These are phyloP conservation scores for Drosophila picticornis DNA, from an alignment of 2,888 invertebrate species.

Conservation along the genomic window DNA sequence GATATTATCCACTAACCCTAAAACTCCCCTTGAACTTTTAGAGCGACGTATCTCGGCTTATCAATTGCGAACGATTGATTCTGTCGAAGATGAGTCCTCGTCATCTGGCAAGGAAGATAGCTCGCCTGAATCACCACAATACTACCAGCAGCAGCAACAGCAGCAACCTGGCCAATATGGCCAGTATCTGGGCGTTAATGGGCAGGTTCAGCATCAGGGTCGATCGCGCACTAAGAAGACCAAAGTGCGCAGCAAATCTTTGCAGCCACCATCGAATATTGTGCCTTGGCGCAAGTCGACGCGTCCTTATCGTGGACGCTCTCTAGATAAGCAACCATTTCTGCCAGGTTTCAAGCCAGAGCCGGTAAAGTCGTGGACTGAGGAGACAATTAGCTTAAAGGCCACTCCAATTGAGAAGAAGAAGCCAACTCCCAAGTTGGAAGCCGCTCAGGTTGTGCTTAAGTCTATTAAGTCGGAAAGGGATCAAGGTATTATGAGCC, in stretches of 20 bases:
- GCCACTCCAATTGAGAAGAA: constrained; percentile 87
- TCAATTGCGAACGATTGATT: constrained; percentile 83
- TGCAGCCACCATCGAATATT: constrained; percentile 83
- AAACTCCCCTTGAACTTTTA: constrained; percentile 59
- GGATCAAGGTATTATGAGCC: constrained; percentile 83
- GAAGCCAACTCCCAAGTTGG: constrained; percentile 86
- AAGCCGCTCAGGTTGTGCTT: constrained; percentile 85
- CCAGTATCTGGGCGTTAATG: constrained; percentile 77
- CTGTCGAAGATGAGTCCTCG: constrained; percentile 84
- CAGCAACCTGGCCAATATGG: constrained; percentile 71
- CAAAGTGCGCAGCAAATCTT: constrained; percentile 84
- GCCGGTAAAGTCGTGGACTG: constrained; percentile 87
- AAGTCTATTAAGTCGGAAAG: constrained; percentile 86
- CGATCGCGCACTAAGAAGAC: constrained; percentile 82
- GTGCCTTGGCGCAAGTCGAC: constrained; percentile 84
- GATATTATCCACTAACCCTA: constrained; percentile 21
- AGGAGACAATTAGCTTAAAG: constrained; percentile 88
- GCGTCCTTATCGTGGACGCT: constrained; percentile 84
- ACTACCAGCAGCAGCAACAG: constrained; percentile 58
- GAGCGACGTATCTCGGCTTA: constrained; percentile 84
- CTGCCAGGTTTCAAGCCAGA: constrained; percentile 84
- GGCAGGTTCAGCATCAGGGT: constrained; percentile 79
- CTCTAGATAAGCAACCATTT: constrained; percentile 86
- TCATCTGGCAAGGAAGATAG: constrained; percentile 84
- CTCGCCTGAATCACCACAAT: constrained; percentile 81